Conservation (phyloP, 1,140 invertebrate genomes). For the Campoletis sonorensis region DNA sequence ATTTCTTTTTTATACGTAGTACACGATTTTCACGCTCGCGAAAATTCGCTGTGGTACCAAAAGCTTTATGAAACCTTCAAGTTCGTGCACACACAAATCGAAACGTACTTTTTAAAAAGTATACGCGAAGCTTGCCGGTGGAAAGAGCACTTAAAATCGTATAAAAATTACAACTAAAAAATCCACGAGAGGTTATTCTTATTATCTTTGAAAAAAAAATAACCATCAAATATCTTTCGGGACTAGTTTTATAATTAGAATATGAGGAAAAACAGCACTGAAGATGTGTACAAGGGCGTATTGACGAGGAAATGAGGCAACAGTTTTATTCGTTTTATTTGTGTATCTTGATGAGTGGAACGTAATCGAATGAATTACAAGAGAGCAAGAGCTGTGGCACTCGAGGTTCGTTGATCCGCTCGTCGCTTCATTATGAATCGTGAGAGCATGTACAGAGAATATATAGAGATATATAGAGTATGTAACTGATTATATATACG, state of each 20-base stretch:
- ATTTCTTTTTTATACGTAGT: not conserved
- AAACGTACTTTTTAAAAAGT: not conserved
- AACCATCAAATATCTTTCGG: no score
- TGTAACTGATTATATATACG: not conserved
- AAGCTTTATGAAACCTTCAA: not conserved
- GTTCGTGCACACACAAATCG: not conserved
- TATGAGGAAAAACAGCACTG: no score
- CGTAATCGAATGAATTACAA: conserved; percentile 43
- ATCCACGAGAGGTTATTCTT: no score
- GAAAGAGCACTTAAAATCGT: no score
- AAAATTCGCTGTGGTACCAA: not conserved
- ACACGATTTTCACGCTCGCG: conserved; percentile 15
- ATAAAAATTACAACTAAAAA: not conserved
- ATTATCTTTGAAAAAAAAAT: no score
- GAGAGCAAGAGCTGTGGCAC: not conserved
- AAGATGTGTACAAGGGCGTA: not conserved
- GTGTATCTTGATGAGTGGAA: conserved; percentile 19
- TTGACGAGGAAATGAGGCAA: not conserved
- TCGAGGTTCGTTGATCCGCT: conserved; percentile 17
- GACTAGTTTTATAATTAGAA: no score
- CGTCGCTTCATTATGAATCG: conserved; percentile 34
- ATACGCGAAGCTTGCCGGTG: not conserved
- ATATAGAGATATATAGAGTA: not conserved
- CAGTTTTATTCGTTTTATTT: conserved; percentile 1
- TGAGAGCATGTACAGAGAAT: not conserved